Evolutionary conservation across 2,888 invertebrate genomes (phyloP), one percentile per base, ranked within the genome.

Genomic region (Hypsopygia costalis): DNA sequence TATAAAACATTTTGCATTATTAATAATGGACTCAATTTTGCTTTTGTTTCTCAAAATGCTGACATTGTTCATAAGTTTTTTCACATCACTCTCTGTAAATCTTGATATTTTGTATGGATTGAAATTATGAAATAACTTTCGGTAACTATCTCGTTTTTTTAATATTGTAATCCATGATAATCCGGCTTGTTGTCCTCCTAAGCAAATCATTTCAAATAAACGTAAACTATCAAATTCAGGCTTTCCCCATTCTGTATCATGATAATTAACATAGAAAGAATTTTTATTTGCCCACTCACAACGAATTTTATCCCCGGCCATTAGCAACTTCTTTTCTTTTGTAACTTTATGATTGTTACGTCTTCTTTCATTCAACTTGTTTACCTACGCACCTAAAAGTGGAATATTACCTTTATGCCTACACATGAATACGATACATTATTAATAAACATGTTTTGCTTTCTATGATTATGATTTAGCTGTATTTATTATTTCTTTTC

Each of bases 111-210:
- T 56, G 27, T 58, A 31, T 6, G 82, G 79, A 47, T 76, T 49
- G 53, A 85, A 85, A 11, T 76, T 58, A 43, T 49, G 52, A 46
- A 82, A 85, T 12, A 51, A 27, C 41, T 60, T 56, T 27, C 67
- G 58, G 38, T 85, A 85, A 31, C 62, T 58, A 4, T 74, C 59
- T 52, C 83, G 68, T 62, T 81, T 85, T 49, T 80, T 82, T 29
- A 83, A 49, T 43, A 85, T 67, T 36, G 81, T 81, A 43, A 80
- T 47, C 83, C 83, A 85, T 3, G 83, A 81, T 3, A 85, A 53
- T 1, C 83, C 83, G 16, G 83, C 81, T 65, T 85, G 85, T 58
- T 83, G 85, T 3, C 83, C 82, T 70, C 82, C 85, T 46, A 85
- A 63, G 42, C 85, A 82, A 27, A 85, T 43, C 73, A 81, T 76